These are phyloP conservation scores for Vireo altiloquus DNA, from an alignment of 2,113 vertebrate genomes.

Conservation along the genomic window DNA sequence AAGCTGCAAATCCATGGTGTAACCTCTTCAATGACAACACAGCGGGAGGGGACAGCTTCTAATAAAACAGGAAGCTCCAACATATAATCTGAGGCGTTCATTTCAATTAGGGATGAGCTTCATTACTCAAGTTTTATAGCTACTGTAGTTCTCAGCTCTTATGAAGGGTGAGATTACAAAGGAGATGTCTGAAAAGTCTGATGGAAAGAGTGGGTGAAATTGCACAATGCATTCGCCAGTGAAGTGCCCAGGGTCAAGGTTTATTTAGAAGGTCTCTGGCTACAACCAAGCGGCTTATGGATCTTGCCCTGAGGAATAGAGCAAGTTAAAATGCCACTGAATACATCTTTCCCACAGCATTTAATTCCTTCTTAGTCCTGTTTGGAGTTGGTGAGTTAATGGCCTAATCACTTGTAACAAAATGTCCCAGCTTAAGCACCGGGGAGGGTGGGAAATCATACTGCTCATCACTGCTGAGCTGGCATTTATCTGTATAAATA, in stretches of 20 bases:
- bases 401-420: not conserved
- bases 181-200: not conserved
- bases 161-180: not conserved
- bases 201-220: not conserved
- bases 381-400: slow-evolving; percentile 4
- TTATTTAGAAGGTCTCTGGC: not conserved
- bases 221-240: not conserved
- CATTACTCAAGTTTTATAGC: not conserved
- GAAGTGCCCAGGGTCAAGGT: not conserved
- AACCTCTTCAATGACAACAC: not conserved
- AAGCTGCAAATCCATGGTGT: not conserved
- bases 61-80: not conserved
- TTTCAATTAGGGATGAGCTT: slow-evolving; percentile 2
- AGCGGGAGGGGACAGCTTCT: not conserved
- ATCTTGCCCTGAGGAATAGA: not conserved
- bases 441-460: not conserved
- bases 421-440: not conserved
- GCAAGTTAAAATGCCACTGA: not conserved
- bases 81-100: not conserved
- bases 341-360: not conserved
- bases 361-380: slow-evolving; percentile 10
- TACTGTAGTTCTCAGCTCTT: not conserved
- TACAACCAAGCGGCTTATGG: not conserved
- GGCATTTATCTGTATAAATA: not conserved
- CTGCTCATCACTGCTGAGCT: slow-evolving; percentile 11